Evolutionary conservation across 2,113 vertebrate species (phyloP), one percentile per base, ranked within the genome.

Genomic region (Numenius arquata): DNA sequence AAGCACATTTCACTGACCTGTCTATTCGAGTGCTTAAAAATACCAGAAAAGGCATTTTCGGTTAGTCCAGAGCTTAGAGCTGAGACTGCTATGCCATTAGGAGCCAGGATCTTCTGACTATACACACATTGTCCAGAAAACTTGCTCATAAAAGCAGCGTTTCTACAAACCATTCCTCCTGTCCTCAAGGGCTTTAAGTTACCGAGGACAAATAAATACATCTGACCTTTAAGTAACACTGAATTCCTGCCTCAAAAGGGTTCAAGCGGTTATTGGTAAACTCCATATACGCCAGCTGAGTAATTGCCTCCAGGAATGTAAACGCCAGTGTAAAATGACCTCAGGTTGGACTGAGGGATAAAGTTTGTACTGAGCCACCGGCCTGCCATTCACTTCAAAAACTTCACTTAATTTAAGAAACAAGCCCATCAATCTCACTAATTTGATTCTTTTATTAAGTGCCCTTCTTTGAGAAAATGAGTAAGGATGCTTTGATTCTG

Each of bases 401-500:
- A 80, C 56, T 15, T 86, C 75, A 79, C 84, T 93, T 89, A 36
- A 88, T 96, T 97, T 93, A 92, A 89, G 88, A 93, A 97, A 96
- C 72, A 93, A 85, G 87, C 68, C 80, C 71, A 97, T 96, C 92
- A 88, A 76, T 95, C 91, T 91, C 48, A 19, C 55, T 74, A 75
- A 93, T 80, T 84, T 71, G 79, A 86, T 92, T 81, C 58, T 95
- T 96, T 94, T 96, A 95, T 97, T 97, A 96, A 97, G 96, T 85
- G 89, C 79, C 83, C 50, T 88, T 85, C 66, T 95, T 90, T 89
- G 63, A 95, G 91, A 83, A 95, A 95, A 95, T 43, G 41, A 61
- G 50, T 67, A 90, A 85, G 38, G 77, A 92, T 0, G 2, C 38
- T 65, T 62, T 40, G 80, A 88, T 88, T 80, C 66, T 25, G 83